A percentile compares a stretch with the other conserved stretches of the same genome.
These are phyloP conservation scores for Erebia epiphron DNA, from an alignment of 2,888 invertebrate genomes.

Conservation along the genomic window DNA sequence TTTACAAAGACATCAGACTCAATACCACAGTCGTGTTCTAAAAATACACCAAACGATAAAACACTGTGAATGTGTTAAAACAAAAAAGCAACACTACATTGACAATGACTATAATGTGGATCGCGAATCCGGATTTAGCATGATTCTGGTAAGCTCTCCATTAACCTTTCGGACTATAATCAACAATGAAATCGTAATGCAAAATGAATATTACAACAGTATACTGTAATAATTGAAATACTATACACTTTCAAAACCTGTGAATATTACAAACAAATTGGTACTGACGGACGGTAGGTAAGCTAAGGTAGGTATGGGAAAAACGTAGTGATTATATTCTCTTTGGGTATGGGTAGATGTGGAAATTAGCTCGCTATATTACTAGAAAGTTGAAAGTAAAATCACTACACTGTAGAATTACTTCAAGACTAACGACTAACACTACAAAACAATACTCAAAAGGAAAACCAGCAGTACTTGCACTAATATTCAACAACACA, in stretches of 20 bases:
- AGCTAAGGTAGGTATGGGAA: conserved; percentile 11
- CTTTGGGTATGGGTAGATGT: conserved; percentile 18
- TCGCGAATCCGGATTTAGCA: conserved; percentile 67
- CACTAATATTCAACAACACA: background rate
- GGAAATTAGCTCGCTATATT: conserved; percentile 33
- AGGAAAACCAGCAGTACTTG: conserved; percentile 36
- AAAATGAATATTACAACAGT: conserved; percentile 31
- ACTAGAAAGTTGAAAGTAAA: conserved; percentile 38
- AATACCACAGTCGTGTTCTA: conserved; percentile 72
- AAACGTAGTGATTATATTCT: too few species aligned
- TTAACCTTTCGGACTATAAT: conserved; percentile 21
- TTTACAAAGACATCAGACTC: conserved; percentile 72
- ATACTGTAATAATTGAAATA: conserved; percentile 28
- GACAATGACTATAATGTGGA: conserved; percentile 67
- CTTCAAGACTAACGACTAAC: conserved; percentile 34
- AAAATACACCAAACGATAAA: conserved; percentile 79
- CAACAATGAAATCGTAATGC: conserved; percentile 23
- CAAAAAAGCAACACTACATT: conserved; percentile 69
- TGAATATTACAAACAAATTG: conserved; percentile 33
- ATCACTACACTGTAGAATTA: conserved; percentile 35
- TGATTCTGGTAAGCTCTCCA: conserved; percentile 26
- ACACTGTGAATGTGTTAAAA: conserved; percentile 72
- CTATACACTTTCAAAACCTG: conserved; percentile 31
- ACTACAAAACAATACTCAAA: conserved; percentile 35
- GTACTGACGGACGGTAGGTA: conserved; percentile 27